phyloP scores from a whole-genome alignment of 2,797 vertebrate genomes.

The Enteromius unitaeniatus region DNA sequence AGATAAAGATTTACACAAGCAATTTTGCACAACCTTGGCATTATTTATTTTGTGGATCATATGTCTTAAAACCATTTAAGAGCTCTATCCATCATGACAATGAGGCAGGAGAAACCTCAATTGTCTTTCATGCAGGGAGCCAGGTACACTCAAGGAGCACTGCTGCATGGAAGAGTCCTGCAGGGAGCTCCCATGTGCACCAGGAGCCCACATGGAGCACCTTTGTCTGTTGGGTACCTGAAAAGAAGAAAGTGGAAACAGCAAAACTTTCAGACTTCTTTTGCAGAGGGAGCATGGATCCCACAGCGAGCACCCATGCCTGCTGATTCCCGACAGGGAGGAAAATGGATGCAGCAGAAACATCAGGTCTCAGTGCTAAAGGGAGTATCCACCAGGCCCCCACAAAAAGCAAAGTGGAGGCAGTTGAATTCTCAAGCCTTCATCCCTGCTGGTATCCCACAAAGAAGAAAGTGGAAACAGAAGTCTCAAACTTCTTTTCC shows the following conservation, averaged over 20 bases:
- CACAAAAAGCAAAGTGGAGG: not conserved
- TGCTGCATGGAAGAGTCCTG: not conserved
- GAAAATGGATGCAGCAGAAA: no score
- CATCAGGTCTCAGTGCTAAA: no score
- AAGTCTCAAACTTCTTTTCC: not conserved
- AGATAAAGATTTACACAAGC: not conserved
- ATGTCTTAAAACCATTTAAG: not conserved
- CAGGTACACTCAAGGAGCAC: not conserved
- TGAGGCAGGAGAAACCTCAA: not conserved
- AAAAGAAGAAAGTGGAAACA: not conserved
- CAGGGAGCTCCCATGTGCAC: not conserved
- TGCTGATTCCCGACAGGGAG: no score
- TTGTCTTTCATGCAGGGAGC: not conserved
- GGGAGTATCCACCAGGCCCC: no score
- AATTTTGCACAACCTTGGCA: not conserved
- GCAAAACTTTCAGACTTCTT: not conserved
- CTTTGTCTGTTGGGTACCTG: not conserved
- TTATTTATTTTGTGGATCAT: not conserved
- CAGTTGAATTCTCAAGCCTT: not conserved
- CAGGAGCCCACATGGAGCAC: not conserved
- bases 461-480: not conserved
- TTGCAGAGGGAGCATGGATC: not conserved
- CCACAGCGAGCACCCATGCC: not conserved
- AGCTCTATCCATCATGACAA: not conserved
- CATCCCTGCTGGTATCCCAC: not conserved